Evolutionary conservation across 2,888 invertebrate species (phyloP).

Genomic region (Glomeris marginata): DNA sequence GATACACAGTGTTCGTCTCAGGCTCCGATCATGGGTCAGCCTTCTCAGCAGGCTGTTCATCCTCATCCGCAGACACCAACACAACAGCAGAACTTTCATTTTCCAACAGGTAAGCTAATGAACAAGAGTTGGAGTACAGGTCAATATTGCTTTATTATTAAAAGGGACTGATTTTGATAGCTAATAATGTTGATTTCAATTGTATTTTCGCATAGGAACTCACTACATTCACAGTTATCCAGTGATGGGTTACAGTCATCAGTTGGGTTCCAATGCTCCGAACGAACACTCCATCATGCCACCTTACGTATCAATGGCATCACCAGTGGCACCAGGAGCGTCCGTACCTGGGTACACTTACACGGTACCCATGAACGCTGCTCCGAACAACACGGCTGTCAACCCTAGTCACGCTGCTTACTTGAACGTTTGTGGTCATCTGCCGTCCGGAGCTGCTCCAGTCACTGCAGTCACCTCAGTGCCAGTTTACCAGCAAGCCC

Average conservation of each 20-base stretch:
- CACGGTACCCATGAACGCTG: too few species aligned
- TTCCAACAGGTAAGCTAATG: slow-evolving; percentile 1
- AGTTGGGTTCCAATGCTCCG: not conserved
- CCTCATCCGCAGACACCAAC: slow-evolving; percentile 1
- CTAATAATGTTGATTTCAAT: not conserved
- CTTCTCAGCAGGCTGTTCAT: not conserved
- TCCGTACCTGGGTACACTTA: too few species aligned
- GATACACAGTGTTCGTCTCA: not conserved
- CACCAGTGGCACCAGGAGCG: not conserved
- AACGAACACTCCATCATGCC: not conserved
- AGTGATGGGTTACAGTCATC: slow-evolving; percentile 7
- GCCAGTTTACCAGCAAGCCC: too few species aligned
- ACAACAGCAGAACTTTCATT: not conserved
- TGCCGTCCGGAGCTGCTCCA: too few species aligned
- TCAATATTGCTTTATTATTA: not conserved
- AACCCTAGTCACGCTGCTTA: too few species aligned
- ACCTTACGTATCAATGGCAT: slow-evolving; percentile 8
- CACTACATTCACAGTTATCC: not conserved
- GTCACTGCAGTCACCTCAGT: too few species aligned
- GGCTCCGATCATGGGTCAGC: not conserved
- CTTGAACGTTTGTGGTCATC: too few species aligned
- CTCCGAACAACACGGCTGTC: too few species aligned
- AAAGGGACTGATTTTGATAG: too few species aligned
- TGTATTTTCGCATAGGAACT: not conserved
- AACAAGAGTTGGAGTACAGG: not conserved